phyloP scores from a whole-genome alignment of 1,140 invertebrate genomes.

The Ceratoteleas bidentatus region DNA sequence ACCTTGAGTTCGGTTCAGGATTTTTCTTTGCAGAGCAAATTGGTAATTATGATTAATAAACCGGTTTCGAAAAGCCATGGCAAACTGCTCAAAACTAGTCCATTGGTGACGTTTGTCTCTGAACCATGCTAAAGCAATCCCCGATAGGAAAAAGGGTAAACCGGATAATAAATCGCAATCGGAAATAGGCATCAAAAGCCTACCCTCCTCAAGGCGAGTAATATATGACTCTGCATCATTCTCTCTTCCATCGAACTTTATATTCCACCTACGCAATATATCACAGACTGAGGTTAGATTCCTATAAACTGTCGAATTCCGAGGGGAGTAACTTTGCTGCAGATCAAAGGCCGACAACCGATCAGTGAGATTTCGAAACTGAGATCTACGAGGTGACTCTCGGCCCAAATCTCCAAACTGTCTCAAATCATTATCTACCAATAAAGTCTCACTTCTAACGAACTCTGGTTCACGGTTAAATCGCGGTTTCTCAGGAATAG shows the following conservation, averaged over 20 bases:
- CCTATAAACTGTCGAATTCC: too few relatives aligned
- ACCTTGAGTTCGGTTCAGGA: slow-evolving; percentile 17
- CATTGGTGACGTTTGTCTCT: neutral
- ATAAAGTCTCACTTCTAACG: too few relatives aligned
- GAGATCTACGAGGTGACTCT: too few relatives aligned
- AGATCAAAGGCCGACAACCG: too few relatives aligned
- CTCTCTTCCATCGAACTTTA: slow-evolving; percentile 8
- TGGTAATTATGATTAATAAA: slow-evolving; percentile 20
- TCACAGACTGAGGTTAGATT: slow-evolving; percentile 18
- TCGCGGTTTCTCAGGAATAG: too few relatives aligned
- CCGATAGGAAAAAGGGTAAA: slow-evolving; percentile 28
- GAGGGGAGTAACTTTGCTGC: too few relatives aligned
- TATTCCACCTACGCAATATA: slow-evolving; percentile 35
- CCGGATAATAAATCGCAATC: slow-evolving; percentile 12
- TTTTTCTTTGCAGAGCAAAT: slow-evolving; percentile 3
- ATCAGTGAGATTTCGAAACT: too few relatives aligned
- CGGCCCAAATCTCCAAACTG: too few relatives aligned
- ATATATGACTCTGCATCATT: slow-evolving; percentile 17
- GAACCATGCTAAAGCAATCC: slow-evolving; percentile 18
- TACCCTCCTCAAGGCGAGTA: slow-evolving; percentile 6
- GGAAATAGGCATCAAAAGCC: slow-evolving; percentile 11
- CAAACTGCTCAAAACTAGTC: slow-evolving; percentile 3
- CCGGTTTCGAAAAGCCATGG: neutral
- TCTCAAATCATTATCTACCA: too few relatives aligned
- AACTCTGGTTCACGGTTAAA: too few relatives aligned